Evolutionary conservation across 23 tunicate species (phyloP), one percentile per base, ranked within the genome.

Genomic region (Styela plicata): DNA sequence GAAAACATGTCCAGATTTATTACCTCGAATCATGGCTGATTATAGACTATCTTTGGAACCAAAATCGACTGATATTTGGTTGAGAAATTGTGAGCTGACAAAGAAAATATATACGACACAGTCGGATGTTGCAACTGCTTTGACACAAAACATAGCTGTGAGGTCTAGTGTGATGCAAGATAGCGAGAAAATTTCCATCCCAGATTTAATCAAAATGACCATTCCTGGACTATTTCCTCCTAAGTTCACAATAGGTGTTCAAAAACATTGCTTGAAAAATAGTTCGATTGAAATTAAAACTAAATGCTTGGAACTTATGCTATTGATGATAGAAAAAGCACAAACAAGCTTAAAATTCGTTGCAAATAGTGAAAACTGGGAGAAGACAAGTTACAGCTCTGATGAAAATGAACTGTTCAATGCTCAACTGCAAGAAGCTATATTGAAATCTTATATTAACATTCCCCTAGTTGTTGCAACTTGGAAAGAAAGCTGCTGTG

Each of bases 1-100:
- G 19, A 57, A 81, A 37, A 23, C 90, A 5, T 86, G 90, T 74
- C 90, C 90, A 28, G 90, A 86, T 74, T 36, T 86, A 20, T 69
- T 86, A 25, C 34, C 36, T 28, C 62, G 69, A 28, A 74, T 63
- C 31, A 31, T 86, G 34, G 31, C 69, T 24, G 79, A 78, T 27
- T 36, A 64, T 29, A 62, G 64, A 17, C 29, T 86, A 2, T 62
- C 85, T 7, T 86, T 86, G 5, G 90, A 86, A 33, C 90, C 90
- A 13, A 79, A 78, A 57, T 52, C 62, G 33, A 67, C 75, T 7
- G 70, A 70, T 1, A 86, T 64, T 24, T 85, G 88, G 88, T 63
- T 64, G 30, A 33, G 67, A 7, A 85, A 85, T 24, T 74, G 82
- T 63, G 64, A 64, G 28, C 65, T 85, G 75, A 82, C 67, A 0